Evolutionary conservation across 2,888 invertebrate species (phyloP), one percentile per base, ranked within the genome.

Genomic region (Stenchaetothrips biformis): DNA sequence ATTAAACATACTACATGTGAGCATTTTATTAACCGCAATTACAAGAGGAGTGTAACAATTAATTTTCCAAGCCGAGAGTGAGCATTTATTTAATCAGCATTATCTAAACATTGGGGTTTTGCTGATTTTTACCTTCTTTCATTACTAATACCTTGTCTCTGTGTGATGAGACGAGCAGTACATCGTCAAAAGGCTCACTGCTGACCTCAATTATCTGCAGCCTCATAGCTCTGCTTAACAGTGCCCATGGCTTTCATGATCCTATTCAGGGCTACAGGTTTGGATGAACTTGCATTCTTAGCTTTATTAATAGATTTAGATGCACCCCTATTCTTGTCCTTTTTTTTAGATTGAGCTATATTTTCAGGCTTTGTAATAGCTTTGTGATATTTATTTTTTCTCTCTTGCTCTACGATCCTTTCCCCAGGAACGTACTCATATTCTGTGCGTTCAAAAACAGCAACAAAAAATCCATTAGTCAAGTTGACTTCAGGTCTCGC

Each of bases 391-490:
- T 11, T 74, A 8, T 25, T 59, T 6, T 25, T 74, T 74, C 25
- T 74, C 18, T n/a, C 48, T 78, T 37, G 25, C 48, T n/a, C n/a
- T 62, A 48, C 48, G 13, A 18, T 67, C 78, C 80, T 82, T 47
- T 80, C 47, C 21, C 21, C 25, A 7, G 67, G 25, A 8, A 25
- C 74, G 27, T 48, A 74, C 7, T 79, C 67, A 62, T 48, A 9
- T 47, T 79, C 83, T 47, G 83, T 81, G 80, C 85, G 83, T 86
- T 95, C 94, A 84, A 99, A 93, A 79, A 97, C 91, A 0, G 98
- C 97, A 59, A 99, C 90, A 87, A 99, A 99, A 87, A 99, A 98
- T 2, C 99, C 99, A 86, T 94, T 97, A 0, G 97, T 96, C 7
- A 91, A 87, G 88, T 97, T 96, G 0, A 88, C 87, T 7, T 94